Evolutionary conservation across 2,113 vertebrate species (phyloP).

Genomic region (Acrocephalus arundinaceus): DNA sequence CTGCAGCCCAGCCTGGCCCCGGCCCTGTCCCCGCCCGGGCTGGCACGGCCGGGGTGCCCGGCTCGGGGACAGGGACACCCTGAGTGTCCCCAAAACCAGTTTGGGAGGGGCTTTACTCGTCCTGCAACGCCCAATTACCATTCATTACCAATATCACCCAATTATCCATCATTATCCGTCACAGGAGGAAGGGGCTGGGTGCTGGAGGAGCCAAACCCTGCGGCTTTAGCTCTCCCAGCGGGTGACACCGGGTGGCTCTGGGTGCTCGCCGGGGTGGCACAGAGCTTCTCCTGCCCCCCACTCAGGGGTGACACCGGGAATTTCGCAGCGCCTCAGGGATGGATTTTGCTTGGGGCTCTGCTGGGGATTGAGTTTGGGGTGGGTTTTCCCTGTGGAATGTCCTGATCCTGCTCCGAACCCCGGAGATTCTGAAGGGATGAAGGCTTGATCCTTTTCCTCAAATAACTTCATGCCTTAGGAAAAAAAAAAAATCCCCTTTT

Average conservation of each 20-base stretch:
- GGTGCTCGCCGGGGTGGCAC: rapidly evolving
- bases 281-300: not conserved
- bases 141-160: too few species aligned
- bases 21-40: not conserved
- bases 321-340: not conserved
- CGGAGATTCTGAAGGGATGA: not conserved
- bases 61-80: not conserved
- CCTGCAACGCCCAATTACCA: rapidly evolving
- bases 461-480: not conserved
- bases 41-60: not conserved
- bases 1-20: not conserved
- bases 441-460: not conserved
- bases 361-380: not conserved
- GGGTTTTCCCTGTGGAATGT: not conserved
- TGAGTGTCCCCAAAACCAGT: rapidly evolving
- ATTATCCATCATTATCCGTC: not conserved
- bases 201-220: rapidly evolving
- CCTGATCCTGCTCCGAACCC: not conserved
- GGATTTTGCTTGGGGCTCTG: rapidly evolving
- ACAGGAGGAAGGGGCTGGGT: not conserved
- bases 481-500: not conserved
- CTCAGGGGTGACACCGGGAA: not conserved
- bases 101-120: not conserved
- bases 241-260: not conserved
- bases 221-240: rapidly evolving